Evolutionary conservation across 2,888 invertebrate genomes (phyloP), one percentile per base, ranked within the genome.

Genomic region (Pterostichus madidus): DNA sequence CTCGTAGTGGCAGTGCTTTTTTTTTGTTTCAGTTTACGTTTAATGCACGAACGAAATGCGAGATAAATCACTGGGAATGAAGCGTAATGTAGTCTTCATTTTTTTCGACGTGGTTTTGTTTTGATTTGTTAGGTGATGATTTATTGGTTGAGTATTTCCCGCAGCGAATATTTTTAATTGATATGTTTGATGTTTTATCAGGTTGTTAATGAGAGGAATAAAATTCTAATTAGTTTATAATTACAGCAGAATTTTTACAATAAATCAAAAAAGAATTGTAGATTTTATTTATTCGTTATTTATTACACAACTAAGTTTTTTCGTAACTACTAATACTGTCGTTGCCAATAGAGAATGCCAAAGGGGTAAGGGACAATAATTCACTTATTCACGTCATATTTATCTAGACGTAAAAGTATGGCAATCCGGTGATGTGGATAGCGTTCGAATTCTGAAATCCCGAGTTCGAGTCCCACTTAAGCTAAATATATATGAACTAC

Each of bases 11-110:
- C 17, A 11, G 10, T 24, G 24, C 24, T 24, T 78, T 39, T 80
- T 53, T 80, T 80, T 80, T 68, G 79, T 32, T 64, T 77, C 8
- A 39, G 39, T 39, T 39, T 39, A 39, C 39, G 39, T 39, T 39
- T 39, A 39, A 39, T 39, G 39, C 39, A 39, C 39, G 39, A 39
- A 39, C 5, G 39, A 39, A 39, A 39, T 39, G 39, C 8, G 11
- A 56, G 31, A 56, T 77, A 56, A 77, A 56, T 77, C 77, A 77
- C 17, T 31, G 35, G n/a, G 52, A 52, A 52, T 52, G 52, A 52
- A 64, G 11, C 64, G 64, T 64, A 64, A 39, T 64, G 35, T 64
- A 64, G 64, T 64, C 64, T 64, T 64, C 35, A 13, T 52, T 64
- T 64, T 64, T 64, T 64, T 64, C 64, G 35, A 64, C 13, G 13